Percentiles rank a stretch among this genome's conserved stretches.
These are phyloP conservation scores for Pandemis corylana DNA, from an alignment of 2,888 invertebrate genomes.

Conservation along the genomic window DNA sequence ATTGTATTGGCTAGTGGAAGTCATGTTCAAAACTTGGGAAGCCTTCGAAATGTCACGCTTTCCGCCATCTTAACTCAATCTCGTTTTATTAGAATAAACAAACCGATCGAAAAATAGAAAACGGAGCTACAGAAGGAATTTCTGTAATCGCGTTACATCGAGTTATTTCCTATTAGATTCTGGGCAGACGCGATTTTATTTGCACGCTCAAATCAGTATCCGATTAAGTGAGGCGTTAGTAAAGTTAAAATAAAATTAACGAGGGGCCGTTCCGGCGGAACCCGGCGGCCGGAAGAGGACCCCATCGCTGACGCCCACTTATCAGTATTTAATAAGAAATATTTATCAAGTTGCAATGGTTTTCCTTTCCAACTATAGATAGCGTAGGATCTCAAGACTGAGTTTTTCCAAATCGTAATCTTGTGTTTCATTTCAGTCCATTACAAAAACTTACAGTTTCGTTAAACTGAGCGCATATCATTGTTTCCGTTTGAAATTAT, in stretches of 20 bases:
- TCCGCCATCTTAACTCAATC: neutral
- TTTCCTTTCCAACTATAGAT: neutral
- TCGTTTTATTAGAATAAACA: neutral
- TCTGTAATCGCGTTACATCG: constrained; percentile 5
- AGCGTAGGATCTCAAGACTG: neutral
- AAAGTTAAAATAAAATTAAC: constrained; percentile 77
- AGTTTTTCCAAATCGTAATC: neutral
- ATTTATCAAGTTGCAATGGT: constrained; percentile 61
- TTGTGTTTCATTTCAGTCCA: neutral
- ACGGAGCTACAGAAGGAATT: constrained; percentile 7
- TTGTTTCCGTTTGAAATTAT: neutral
- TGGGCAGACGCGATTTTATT: constrained; percentile 24
- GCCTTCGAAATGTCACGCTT: neutral
- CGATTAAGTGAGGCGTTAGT: constrained; percentile 70
- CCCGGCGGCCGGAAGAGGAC: constrained; percentile 69
- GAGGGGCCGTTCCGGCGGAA: constrained; percentile 74
- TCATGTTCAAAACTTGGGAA: neutral
- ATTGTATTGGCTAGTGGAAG: neutral
- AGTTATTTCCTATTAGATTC: constrained; percentile 33
- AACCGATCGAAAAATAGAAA: neutral
- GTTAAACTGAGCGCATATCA: no score
- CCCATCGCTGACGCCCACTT: constrained; percentile 67
- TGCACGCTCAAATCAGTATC: constrained; percentile 55
- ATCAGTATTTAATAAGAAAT: constrained; percentile 70
- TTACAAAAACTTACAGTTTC: no score